Evolutionary conservation across 2,888 invertebrate species (phyloP).

Genomic region (Anodontia alba): DNA sequence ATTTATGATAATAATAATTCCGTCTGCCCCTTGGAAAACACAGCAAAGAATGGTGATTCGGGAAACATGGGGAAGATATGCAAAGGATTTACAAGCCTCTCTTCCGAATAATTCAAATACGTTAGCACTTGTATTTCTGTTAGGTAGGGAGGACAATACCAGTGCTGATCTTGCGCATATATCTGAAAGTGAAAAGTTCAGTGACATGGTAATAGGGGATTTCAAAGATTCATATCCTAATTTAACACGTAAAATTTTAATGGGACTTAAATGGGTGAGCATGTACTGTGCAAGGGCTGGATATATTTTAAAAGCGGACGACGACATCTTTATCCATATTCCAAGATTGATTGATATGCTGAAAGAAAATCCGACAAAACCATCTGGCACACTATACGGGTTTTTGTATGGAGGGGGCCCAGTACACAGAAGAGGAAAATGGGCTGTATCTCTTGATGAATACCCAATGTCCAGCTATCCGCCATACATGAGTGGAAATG

Average conservation of each 20-base stretch:
- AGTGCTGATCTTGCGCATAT: slow-evolving; percentile 23
- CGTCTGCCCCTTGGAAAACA: slow-evolving; percentile 53
- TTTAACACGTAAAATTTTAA: slow-evolving; percentile 62
- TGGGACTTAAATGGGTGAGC: slow-evolving; percentile 61
- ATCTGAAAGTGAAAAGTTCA: slow-evolving; percentile 48
- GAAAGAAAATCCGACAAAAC: slow-evolving; percentile 27
- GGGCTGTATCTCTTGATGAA: slow-evolving; percentile 57
- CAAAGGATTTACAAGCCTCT: slow-evolving; percentile 18
- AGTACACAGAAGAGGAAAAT: slow-evolving; percentile 67
- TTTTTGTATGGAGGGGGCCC: slow-evolving; percentile 39
- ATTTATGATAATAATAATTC: slow-evolving; percentile 65
- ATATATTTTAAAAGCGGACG: slow-evolving; percentile 59
- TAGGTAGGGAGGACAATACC: slow-evolving; percentile 42
- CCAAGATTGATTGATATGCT: slow-evolving; percentile 48
- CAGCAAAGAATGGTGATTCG: slow-evolving; percentile 64
- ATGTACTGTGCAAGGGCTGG: slow-evolving; percentile 52
- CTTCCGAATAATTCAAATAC: slow-evolving; percentile 27
- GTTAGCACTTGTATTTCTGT: slow-evolving; percentile 62
- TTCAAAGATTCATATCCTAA: slow-evolving; percentile 64
- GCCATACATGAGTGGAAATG: slow-evolving; percentile 68
- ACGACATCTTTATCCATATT: slow-evolving; percentile 25
- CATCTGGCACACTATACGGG: slow-evolving; percentile 60
- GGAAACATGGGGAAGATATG: slow-evolving; percentile 63
- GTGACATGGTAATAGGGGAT: slow-evolving; percentile 63
- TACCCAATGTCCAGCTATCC: slow-evolving; percentile 68